Evolutionary conservation across 1,140 invertebrate species (phyloP).

Genomic region (Drosophila tropicalis): DNA sequence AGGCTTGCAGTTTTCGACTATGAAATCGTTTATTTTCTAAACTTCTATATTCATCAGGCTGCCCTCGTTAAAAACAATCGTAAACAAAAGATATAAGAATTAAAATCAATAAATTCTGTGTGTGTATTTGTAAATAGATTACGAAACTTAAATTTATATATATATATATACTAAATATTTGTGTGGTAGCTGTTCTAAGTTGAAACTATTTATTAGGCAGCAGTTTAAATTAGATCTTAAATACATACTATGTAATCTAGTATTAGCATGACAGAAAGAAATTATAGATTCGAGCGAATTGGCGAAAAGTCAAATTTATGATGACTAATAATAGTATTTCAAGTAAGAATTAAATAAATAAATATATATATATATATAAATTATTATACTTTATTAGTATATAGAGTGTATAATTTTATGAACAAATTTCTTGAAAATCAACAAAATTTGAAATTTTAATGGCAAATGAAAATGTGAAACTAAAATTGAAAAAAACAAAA

Average conservation of each 20-base stretch:
- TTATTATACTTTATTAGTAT: no score
- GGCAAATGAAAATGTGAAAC: constrained; percentile 61
- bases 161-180: constrained; percentile 42
- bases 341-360: constrained; percentile 40
- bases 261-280: constrained; percentile 43
- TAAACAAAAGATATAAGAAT: constrained; percentile 47
- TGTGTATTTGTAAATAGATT: constrained; percentile 73
- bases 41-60: neutral
- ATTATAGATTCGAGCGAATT: constrained; percentile 41
- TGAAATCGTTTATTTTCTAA: no score
- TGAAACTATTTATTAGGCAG: constrained; percentile 38
- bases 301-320: constrained; percentile 41
- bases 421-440: constrained; percentile 51
- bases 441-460: constrained; percentile 41
- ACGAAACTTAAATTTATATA: constrained; percentile 48
- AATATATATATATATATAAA: constrained; percentile 39
- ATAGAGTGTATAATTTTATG: constrained; percentile 53
- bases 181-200: constrained; percentile 59
- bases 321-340: constrained; percentile 41
- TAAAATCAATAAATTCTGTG: constrained; percentile 49
- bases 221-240: constrained; percentile 27
- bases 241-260: constrained; percentile 38
- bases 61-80: neutral
- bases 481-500: constrained; percentile 48
- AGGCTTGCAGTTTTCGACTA: no score